phyloP scores from a whole-genome alignment of 2,113 vertebrate species.

The Sminthopsis crassicaudata region DNA sequence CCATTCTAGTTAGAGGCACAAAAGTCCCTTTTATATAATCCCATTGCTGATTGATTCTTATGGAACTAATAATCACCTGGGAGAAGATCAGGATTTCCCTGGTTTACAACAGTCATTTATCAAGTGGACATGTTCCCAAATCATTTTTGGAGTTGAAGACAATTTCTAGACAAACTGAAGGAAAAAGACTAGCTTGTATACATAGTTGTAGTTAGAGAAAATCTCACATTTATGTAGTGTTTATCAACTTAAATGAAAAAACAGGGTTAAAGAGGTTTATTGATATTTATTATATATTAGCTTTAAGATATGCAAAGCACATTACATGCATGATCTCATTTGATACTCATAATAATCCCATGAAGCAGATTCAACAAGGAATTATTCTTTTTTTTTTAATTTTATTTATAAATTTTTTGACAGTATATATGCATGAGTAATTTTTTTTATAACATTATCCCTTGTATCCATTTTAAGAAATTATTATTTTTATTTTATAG shows the following conservation, averaged over 20 bases:
- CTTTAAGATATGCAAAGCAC: not conserved
- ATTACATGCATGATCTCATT: not conserved
- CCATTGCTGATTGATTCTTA: not conserved
- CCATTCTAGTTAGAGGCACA: slow-evolving; percentile 17
- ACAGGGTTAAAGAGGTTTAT: not conserved
- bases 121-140: not conserved
- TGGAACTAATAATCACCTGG: not conserved
- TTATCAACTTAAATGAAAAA: not conserved
- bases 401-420: too few species aligned
- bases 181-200: slow-evolving; percentile 30
- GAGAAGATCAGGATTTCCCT: not conserved
- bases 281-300: not conserved
- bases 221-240: not conserved
- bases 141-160: not conserved
- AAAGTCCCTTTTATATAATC: not conserved
- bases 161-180: slow-evolving; percentile 9
- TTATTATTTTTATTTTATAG: not conserved
- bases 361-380: not conserved
- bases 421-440: too few species aligned
- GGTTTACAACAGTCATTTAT: not conserved
- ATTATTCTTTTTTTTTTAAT: not conserved
- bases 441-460: too few species aligned
- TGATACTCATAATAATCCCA: not conserved
- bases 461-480: too few species aligned
- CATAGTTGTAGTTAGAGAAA: slow-evolving; percentile 32